A percentile compares a stretch with the other conserved stretches of the same genome.
These are phyloP conservation scores for Odontomyia ornata DNA, from an alignment of 2,888 invertebrate species.

Conservation along the genomic window DNA sequence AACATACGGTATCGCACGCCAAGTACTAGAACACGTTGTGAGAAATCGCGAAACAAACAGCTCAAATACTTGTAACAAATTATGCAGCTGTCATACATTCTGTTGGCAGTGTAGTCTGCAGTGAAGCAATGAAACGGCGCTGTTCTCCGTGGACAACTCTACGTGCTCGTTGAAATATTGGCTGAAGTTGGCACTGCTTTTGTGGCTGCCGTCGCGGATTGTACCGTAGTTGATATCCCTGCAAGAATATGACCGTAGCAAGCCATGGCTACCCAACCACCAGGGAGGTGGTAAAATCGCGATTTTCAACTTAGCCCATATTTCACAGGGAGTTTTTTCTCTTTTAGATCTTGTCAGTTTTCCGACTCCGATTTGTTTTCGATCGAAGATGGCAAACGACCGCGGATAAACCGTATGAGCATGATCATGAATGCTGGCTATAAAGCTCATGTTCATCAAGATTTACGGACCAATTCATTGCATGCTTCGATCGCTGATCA, in stretches of 20 bases:
- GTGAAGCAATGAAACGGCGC: background rate
- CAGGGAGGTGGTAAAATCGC: constrained; percentile 35
- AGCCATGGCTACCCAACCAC: background rate
- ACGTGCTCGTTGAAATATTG: constrained; percentile 32
- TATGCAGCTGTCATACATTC: constrained; percentile 50
- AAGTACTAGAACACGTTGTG: constrained; percentile 30
- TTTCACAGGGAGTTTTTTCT: constrained; percentile 17
- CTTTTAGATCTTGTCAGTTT: background rate
- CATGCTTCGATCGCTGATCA: constrained; percentile 23
- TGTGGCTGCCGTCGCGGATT: background rate
- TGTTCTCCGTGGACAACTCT: background rate
- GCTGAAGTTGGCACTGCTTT: background rate
- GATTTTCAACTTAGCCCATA: constrained; percentile 30
- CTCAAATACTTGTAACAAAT: constrained; percentile 49
- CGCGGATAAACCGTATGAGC: background rate
- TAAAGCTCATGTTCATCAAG: constrained; percentile 26
- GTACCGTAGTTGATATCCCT: background rate
- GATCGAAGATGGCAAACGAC: constrained; percentile 47
- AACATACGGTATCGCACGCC: constrained; percentile 50
- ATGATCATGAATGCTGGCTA: background rate
- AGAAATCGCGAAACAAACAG: constrained; percentile 44
- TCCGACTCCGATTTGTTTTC: constrained; percentile 35
- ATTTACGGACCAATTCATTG: constrained; percentile 40
- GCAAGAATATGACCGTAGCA: background rate
- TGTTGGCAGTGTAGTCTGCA: constrained; percentile 33